Percentiles rank a stretch among this genome's conserved stretches.
Evolutionary conservation across 2,888 invertebrate genomes (phyloP).

Genomic region (Cacoxenus indagator): DNA sequence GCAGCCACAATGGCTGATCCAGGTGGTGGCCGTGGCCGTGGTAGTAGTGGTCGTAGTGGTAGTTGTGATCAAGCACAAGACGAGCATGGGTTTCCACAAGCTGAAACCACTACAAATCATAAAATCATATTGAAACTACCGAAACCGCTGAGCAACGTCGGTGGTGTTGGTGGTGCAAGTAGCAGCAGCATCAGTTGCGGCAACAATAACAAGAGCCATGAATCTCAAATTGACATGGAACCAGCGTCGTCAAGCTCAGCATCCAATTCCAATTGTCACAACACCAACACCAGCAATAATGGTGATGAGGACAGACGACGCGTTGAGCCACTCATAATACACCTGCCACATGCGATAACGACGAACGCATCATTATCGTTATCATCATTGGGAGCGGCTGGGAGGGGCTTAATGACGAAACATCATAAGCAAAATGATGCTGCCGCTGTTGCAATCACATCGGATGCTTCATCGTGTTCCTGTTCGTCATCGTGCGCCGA

Average conservation of each 20-base stretch:
- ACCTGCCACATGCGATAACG: conserved; percentile 51
- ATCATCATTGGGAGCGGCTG: conserved; percentile 5
- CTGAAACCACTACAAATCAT: conserved; percentile 43
- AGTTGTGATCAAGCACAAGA: conserved; percentile 16
- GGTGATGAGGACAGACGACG: conserved; percentile 57
- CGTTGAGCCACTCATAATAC: conserved; percentile 71
- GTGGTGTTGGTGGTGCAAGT: conserved; percentile 14
- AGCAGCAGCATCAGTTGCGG: conserved; percentile 30
- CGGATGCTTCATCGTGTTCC: conserved; percentile 57
- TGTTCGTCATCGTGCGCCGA: conserved; percentile 59
- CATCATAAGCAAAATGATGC: conserved; percentile 13
- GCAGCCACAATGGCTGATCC: conserved; percentile 40
- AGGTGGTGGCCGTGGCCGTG: conserved; percentile 31
- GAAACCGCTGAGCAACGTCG: conserved; percentile 35
- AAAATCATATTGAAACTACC: conserved; percentile 53
- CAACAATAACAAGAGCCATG: conserved; percentile 9
- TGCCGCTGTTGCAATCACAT: conserved; percentile 36
- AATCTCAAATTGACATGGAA: conserved; percentile 8
- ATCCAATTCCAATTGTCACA: too few relatives aligned
- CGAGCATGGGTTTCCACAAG: conserved; percentile 42
- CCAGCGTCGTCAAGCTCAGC: conserved; percentile 42
- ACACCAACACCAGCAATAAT: neutral
- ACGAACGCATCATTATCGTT: conserved; percentile 4
- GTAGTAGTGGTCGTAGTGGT: conserved; percentile 28
- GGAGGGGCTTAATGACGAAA: too few relatives aligned